Evolutionary conservation across 1,140 invertebrate species (phyloP), one percentile per base, ranked within the genome.

Genomic region (Ceratina australensis): DNA sequence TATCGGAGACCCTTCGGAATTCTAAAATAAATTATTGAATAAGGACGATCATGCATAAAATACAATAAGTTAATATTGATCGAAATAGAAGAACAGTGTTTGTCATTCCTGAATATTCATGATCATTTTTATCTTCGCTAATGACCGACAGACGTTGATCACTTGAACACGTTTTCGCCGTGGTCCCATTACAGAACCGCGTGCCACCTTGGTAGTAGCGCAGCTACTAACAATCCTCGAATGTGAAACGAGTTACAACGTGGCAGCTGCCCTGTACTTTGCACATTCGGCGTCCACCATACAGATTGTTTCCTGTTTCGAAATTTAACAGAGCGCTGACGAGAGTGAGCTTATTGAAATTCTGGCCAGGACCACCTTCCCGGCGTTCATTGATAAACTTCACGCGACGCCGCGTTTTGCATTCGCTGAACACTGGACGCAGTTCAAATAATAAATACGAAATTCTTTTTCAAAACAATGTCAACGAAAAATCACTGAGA

Each of bases 311-410:
- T 50, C 64, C 64, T 26, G 64, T 66, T 66, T 50, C 64, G 22
- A 50, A 66, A 66, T 66, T 66, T 66, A 66, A 50, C 64, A 50
- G 16, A n/a, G 47, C n/a, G 33, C 18, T n/a, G 18, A 66, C 42
- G 22, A 66, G 47, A 64, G 10, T 42, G 63, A 65, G 64, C 64
- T 66, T 66, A 66, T 66, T 66, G 64, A 66, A 50, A 66, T 66
- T 66, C 64, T 50, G 47, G 15, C 15, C 47, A 18, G 22, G n/a
- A 66, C 22, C 16, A 50, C n/a, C 47, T 13, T 10, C 22, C 33
- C 5, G 33, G 10, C 64, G 47, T 66, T 66, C 64, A 66, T 50
- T 66, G 64, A 66, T 50, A 66, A 66, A 66, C 64, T 66, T 66
- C 22, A 66, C 64, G 50, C 47, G 47, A 0, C 18, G 22, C 64